These are phyloP conservation scores for Bufo gargarizans DNA, from an alignment of 2,113 vertebrate genomes.

Conservation along the genomic window DNA sequence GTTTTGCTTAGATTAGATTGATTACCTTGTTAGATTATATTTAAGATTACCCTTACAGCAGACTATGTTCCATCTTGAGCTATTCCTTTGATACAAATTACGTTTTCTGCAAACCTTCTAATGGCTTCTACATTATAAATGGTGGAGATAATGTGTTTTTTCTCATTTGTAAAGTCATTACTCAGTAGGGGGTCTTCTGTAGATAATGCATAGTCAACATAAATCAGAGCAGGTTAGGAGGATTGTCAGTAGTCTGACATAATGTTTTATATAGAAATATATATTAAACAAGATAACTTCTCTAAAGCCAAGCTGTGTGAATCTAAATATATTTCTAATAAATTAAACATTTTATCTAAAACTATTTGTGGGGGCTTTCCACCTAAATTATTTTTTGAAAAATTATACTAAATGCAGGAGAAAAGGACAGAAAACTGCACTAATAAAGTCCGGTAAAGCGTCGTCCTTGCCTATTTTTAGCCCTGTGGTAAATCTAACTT, in stretches of 20 bases:
- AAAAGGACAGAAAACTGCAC: too few relatives aligned
- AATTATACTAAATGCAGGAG: too few relatives aligned
- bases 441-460: too few relatives aligned
- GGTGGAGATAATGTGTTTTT: background rate
- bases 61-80: background rate
- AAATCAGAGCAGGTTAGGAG: background rate
- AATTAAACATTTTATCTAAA: background rate
- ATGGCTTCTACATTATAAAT: background rate
- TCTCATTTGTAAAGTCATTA: background rate
- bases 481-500: too few relatives aligned
- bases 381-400: background rate
- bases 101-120: background rate
- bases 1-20: background rate
- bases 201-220: slow-evolving; percentile 6
- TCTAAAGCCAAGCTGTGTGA: background rate
- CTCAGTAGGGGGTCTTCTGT: background rate
- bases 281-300: background rate
- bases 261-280: background rate
- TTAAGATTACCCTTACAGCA: background rate
- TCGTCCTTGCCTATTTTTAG: too few relatives aligned
- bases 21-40: background rate
- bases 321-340: background rate
- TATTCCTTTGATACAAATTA: background rate
- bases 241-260: background rate
- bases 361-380: background rate